A percentile compares a stretch with the other conserved stretches of the same genome.
Conservation (phyloP, 2,797 vertebrate species). For the Eremophila alpestris region DNA sequence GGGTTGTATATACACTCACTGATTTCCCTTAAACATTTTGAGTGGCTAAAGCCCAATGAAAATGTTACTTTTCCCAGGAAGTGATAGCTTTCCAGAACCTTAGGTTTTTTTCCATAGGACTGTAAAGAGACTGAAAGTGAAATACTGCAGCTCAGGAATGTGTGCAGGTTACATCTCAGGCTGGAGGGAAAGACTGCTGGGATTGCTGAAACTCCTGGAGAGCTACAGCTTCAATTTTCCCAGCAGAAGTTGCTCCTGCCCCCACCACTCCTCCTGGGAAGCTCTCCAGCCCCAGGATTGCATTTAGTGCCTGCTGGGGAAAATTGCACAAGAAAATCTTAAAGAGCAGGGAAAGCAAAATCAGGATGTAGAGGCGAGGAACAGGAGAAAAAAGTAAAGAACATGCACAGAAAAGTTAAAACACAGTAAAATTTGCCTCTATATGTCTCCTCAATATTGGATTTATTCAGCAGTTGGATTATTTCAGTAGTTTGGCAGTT, state of each 20-base stretch:
- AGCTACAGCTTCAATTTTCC: background rate
- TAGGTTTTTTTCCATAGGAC: background rate
- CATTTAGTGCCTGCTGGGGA: background rate
- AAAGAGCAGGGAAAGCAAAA: background rate
- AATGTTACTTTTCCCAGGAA: background rate
- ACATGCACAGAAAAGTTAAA: background rate
- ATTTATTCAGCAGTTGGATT: background rate
- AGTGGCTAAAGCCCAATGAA: background rate
- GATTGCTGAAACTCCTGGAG: background rate
- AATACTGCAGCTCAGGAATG: background rate
- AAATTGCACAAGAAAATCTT: fast-evolving
- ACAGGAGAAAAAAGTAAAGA: background rate
- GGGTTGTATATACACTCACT: background rate
- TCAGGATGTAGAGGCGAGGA: background rate
- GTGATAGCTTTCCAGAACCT: background rate
- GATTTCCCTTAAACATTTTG: background rate
- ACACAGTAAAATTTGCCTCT: background rate
- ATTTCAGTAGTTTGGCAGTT: background rate
- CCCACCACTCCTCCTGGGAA: background rate
- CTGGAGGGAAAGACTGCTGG: background rate
- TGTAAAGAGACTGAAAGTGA: background rate
- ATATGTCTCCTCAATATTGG: background rate
- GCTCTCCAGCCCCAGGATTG: background rate
- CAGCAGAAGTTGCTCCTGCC: background rate
- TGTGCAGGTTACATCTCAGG: background rate